A percentile compares a stretch with the other conserved stretches of the same genome.
phyloP scores from a whole-genome alignment of 2,797 vertebrate genomes.

The Scomberomorus guttatus region DNA sequence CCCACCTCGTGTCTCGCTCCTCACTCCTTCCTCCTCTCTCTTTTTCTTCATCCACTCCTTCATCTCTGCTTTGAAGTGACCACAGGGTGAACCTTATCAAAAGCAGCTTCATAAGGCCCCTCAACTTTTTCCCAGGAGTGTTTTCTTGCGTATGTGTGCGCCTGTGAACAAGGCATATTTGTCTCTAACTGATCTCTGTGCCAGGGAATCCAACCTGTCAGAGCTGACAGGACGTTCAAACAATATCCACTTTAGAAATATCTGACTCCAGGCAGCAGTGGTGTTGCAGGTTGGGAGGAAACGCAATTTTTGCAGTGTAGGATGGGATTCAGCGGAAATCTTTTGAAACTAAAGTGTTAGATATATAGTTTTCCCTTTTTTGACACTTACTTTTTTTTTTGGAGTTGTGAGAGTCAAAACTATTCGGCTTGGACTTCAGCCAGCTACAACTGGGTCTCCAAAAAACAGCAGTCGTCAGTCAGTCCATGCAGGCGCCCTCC shows the following conservation, averaged over 20 bases:
- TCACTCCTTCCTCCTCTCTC: background rate
- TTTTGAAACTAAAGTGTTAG: conserved; percentile 62
- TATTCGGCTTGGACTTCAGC: conserved; percentile 48
- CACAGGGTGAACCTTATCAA: conserved; percentile 58
- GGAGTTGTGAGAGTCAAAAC: conserved; percentile 42
- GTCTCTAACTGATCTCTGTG: conserved; percentile 54
- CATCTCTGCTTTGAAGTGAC: conserved; percentile 69
- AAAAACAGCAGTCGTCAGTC: conserved; percentile 66
- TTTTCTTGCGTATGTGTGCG: background rate
- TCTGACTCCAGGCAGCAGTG: conserved; percentile 50
- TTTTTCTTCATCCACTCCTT: conserved; percentile 48
- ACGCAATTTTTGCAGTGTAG: conserved; percentile 39
- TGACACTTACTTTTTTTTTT: conserved; percentile 25
- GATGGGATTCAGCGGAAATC: conserved; percentile 60
- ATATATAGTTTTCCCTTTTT: conserved; percentile 36
- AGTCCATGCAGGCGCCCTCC: conserved; percentile 28
- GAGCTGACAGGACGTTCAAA: conserved; percentile 64
- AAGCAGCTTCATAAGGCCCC: conserved; percentile 37
- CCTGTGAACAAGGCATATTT: conserved; percentile 50
- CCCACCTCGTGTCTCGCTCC: conserved; percentile 9
- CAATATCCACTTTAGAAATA: conserved; percentile 57
- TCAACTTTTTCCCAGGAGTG: conserved; percentile 28
- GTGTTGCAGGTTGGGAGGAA: conserved; percentile 56
- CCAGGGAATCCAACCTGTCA: conserved; percentile 62
- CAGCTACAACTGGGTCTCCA: conserved; percentile 67